Evolutionary conservation across 1,140 invertebrate species (phyloP), one percentile per base, ranked within the genome.

Genomic region (Drosophila kurseongensis): DNA sequence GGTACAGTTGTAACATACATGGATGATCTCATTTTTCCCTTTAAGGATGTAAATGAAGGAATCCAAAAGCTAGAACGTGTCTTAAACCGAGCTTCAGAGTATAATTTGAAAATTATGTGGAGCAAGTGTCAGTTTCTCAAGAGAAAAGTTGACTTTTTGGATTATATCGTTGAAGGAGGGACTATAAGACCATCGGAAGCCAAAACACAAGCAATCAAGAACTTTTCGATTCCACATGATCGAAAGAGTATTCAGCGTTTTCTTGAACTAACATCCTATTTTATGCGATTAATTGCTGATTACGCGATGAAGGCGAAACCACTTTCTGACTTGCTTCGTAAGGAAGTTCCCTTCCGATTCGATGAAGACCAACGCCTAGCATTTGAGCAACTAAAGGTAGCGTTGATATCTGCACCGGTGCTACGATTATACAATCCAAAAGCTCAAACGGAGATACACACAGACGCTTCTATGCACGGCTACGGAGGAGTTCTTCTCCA

Each of bases 1-100:
- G 42, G 42, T 45, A 18, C 16, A 10, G 42, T 45, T 8, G 42
- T 45, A 45, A 9, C 42, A 45, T 45, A 45, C 16, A 45, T 45
- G 16, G 42, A 45, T 45, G 42, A 45, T 45, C 42, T 42, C 23
- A 44, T 44, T 44, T 18, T 44, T 44, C 14, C 41, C 41, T 44
- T 14, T 16, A 44, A 44, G 8, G 41, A 44, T 23, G 23, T 23
- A 23, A 23, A 23, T 23, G 23, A 23, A 23, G 23, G 3, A 4
- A 23, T 23, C 2, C 14, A 44, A 10, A 44, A 44, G 14, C 41
- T 44, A 44, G 41, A 44, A 14, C 41, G 41, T 44, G 41, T 44
- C 41, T 12, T 44, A 7, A 44, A 40, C 13, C 38, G 38, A 40
- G 38, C 38, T 40, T 40, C 13, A 40, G 38, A 40, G 38, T 40